A percentile compares a stretch with the other conserved stretches of the same genome.
Evolutionary conservation across 1,140 invertebrate species (phyloP).

Genomic region (Drosophila pallidifrons): DNA sequence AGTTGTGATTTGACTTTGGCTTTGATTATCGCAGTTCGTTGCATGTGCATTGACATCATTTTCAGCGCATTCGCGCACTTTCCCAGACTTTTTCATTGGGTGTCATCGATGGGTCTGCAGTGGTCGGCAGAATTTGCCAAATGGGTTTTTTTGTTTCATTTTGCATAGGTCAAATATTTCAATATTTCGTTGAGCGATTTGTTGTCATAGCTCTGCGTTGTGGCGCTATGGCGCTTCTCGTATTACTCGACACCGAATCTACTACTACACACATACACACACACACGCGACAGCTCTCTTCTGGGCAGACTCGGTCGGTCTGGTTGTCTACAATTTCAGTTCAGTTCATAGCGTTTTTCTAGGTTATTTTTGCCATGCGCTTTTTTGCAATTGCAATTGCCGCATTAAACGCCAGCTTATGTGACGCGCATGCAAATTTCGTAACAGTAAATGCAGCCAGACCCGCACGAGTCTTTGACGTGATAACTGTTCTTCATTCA

Average conservation of each 20-base stretch:
- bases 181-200: conserved; percentile 30
- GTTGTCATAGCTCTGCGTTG: conserved; percentile 40
- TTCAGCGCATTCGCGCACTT: conserved; percentile 12
- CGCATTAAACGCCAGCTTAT: conserved; percentile 34
- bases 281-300: neutral
- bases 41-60: conserved; percentile 24
- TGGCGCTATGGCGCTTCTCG: conserved; percentile 36
- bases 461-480: conserved; percentile 24
- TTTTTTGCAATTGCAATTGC: conserved; percentile 43
- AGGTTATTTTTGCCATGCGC: conserved; percentile 42
- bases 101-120: conserved; percentile 7
- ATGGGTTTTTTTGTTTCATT: conserved; percentile 25
- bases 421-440: conserved; percentile 42
- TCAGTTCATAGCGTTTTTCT: conserved; percentile 41
- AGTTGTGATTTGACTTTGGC: conserved; percentile 36
- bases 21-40: conserved; percentile 22
- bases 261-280: neutral
- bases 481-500: conserved; percentile 24
- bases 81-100: conserved; percentile 42
- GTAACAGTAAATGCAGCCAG: conserved; percentile 25
- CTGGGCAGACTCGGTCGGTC: conserved; percentile 23
- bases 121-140: conserved; percentile 24
- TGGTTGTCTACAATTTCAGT: conserved; percentile 44
- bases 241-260: conserved; percentile 22
- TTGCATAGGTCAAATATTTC: conserved; percentile 53